phyloP scores from a whole-genome alignment of 2,797 vertebrate genomes.

The Sebastes iracundus region DNA sequence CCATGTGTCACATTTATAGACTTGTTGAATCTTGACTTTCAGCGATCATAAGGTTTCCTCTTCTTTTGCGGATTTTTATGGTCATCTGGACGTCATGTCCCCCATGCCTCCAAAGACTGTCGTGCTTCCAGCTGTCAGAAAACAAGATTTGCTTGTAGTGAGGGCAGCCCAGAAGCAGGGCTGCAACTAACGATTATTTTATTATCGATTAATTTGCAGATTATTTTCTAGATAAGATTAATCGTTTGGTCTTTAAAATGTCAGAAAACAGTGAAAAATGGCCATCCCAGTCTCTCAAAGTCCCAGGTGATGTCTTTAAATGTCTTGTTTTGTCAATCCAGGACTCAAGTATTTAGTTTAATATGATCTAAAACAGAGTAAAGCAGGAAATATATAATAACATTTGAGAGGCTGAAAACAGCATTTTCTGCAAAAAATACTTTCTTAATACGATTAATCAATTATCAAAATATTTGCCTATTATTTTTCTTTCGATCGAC shows the following conservation, averaged over 20 bases:
- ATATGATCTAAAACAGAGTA: no score
- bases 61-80: not conserved
- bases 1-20: not conserved
- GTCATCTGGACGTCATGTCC: not conserved
- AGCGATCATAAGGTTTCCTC: not conserved
- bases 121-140: not conserved
- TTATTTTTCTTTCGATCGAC: no score
- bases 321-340: no score
- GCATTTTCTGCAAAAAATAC: no score
- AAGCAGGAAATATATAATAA: no score
- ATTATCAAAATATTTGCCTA: no score
- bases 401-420: no score
- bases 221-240: not conserved
- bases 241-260: not conserved
- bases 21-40: not conserved
- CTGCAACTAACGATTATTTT: not conserved
- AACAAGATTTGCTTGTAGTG: not conserved
- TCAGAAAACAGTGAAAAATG: no score
- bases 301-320: no score
- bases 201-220: not conserved
- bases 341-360: no score
- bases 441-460: no score
- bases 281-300: no score
- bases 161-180: not conserved
- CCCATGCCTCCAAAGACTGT: not conserved